Conservation (phyloP, 2,888 invertebrate genomes). For the Zhuqinia jingwanae region DNA sequence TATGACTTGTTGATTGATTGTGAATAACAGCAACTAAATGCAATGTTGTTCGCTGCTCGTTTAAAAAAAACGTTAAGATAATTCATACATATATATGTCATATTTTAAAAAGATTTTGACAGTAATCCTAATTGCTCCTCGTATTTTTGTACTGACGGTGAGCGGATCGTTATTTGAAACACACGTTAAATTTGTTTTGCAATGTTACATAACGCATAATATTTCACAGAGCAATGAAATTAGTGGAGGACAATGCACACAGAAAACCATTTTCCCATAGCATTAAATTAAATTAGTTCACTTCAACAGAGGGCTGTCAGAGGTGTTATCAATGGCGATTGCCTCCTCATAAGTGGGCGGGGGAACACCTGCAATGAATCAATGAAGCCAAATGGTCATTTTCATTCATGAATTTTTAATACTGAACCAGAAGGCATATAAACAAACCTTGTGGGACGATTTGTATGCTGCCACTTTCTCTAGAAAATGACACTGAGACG, state of each 20-base stretch:
- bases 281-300: background rate
- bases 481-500: too few species aligned
- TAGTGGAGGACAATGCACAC: background rate
- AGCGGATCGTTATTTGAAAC: background rate
- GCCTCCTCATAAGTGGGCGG: slow-evolving; percentile 70
- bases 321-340: slow-evolving; percentile 28
- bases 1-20: too few species aligned
- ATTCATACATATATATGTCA: too few species aligned
- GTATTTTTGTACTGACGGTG: slow-evolving; percentile 34
- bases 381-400: too few species aligned
- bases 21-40: too few species aligned
- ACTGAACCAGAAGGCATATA: background rate
- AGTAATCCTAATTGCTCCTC: background rate
- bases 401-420: background rate
- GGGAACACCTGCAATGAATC: slow-evolving; percentile 10
- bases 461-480: background rate
- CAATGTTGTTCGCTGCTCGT: too few species aligned
- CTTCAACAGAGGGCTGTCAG: slow-evolving; percentile 39
- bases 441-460: background rate
- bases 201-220: background rate
- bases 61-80: too few species aligned
- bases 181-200: background rate
- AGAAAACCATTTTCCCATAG: background rate
- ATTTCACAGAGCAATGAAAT: background rate
- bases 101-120: too few species aligned